Evolutionary conservation across 1,140 invertebrate genomes (phyloP).

Genomic region (Ceratosolen solmsi): DNA sequence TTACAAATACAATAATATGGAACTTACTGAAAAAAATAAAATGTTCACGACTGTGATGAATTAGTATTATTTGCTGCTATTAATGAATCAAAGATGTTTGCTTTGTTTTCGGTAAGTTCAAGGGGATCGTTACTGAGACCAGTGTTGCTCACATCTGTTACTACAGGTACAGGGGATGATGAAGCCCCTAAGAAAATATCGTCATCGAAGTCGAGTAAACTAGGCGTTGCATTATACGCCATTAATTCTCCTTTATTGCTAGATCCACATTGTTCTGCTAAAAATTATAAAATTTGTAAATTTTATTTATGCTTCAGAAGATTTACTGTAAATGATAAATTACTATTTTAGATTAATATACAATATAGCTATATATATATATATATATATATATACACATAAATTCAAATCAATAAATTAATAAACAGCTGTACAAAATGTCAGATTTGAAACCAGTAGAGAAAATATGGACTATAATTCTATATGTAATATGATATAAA

Average conservation of each 20-base stretch:
- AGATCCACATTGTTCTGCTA: conserved; percentile 55
- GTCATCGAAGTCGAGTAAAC: conserved; percentile 65
- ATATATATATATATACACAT: no score
- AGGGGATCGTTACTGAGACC: conserved; percentile 55
- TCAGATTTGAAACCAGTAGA: no score
- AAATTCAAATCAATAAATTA: neutral
- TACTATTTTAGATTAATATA: no score
- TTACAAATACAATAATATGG: no score
- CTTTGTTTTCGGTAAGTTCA: conserved; percentile 63
- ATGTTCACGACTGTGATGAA: conserved; percentile 46
- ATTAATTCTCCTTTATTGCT: conserved; percentile 66
- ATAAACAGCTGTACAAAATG: no score
- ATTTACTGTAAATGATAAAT: no score
- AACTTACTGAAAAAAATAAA: conserved; percentile 13
- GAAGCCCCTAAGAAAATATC: conserved; percentile 63
- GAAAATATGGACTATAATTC: no score
- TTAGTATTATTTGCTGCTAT: conserved; percentile 44
- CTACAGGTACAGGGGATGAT: conserved; percentile 46
- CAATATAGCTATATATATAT: no score
- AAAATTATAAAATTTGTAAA: neutral
- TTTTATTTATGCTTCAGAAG: neutral
- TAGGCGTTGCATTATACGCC: conserved; percentile 62
- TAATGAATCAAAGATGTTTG: conserved; percentile 62
- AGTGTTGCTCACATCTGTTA: conserved; percentile 45
- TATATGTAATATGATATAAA: no score